A percentile compares a stretch with the other conserved stretches of the same genome.
Evolutionary conservation across 1,140 invertebrate species (phyloP).

Genomic region (Ceratitis capitata): DNA sequence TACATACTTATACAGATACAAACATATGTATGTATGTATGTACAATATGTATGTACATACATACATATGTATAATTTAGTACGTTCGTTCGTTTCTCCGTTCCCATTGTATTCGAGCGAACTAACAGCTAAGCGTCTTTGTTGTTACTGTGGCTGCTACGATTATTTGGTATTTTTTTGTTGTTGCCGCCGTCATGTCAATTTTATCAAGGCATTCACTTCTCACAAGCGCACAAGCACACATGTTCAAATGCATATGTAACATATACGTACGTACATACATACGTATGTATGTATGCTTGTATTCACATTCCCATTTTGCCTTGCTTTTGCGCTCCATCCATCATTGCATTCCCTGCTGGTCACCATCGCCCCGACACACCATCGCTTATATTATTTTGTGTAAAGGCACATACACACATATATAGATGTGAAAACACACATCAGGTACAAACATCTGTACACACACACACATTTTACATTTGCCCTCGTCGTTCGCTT

Average conservation of each 20-base stretch:
- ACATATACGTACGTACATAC: not conserved
- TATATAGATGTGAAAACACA: not conserved
- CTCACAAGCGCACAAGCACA: not conserved
- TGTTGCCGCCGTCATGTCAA: slow-evolving; percentile 29
- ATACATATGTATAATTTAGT: not conserved
- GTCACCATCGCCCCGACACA: not conserved
- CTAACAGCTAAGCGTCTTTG: not conserved
- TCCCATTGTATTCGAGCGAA: not conserved
- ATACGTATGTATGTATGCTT: not conserved
- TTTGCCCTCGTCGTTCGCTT: slow-evolving; percentile 21
- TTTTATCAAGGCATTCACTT: slow-evolving; percentile 28
- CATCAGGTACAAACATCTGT: no score
- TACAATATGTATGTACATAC: no score
- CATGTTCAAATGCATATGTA: no score
- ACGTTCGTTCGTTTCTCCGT: not conserved
- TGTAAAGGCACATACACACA: not conserved
- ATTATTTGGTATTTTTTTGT: not conserved
- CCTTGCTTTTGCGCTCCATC: slow-evolving; percentile 29
- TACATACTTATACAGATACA: not conserved
- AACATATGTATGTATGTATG: not conserved
- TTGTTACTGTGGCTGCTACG: slow-evolving; percentile 12
- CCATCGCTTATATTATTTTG: not conserved
- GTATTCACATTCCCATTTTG: slow-evolving; percentile 24
- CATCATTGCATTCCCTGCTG: slow-evolving; percentile 34
- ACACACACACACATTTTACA: not conserved